Evolutionary conservation across 2,113 vertebrate species (phyloP).

Genomic region (Eupsittula cactorum): DNA sequence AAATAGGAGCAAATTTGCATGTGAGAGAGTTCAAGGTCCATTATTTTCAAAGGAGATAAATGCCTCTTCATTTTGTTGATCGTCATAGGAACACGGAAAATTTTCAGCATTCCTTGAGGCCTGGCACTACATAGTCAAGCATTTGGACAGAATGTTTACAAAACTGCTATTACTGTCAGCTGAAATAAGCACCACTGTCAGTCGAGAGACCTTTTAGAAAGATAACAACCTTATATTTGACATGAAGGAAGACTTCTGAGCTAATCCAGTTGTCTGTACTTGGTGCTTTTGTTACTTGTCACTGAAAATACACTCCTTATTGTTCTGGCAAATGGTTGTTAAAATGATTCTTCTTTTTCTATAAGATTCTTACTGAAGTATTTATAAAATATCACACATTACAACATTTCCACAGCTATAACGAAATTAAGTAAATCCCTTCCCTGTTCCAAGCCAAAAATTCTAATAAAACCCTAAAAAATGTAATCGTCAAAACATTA

Average conservation of each 20-base stretch:
- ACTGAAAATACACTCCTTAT: background rate
- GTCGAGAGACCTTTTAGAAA: background rate
- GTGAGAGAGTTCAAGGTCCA: background rate
- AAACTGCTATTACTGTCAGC: background rate
- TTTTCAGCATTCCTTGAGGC: background rate
- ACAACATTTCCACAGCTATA: background rate
- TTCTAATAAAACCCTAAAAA: background rate
- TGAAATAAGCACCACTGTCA: background rate
- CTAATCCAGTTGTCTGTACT: background rate
- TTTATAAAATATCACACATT: background rate
- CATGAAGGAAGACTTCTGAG: background rate
- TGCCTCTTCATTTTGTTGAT: background rate
- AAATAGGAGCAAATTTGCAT: background rate
- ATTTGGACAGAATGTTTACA: background rate
- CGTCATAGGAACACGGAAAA: background rate
- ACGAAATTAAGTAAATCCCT: background rate
- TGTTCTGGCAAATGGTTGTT: background rate
- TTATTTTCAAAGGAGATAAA: background rate
- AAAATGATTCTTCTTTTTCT: background rate
- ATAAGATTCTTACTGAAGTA: background rate
- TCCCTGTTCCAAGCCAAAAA: background rate
- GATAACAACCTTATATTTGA: background rate
- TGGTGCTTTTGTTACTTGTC: background rate
- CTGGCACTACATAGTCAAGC: background rate
- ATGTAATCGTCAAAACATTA: background rate